Base-by-base conservation (phyloP, 2,888 invertebrate genomes). In the Stenotaenia linearis region DNA sequence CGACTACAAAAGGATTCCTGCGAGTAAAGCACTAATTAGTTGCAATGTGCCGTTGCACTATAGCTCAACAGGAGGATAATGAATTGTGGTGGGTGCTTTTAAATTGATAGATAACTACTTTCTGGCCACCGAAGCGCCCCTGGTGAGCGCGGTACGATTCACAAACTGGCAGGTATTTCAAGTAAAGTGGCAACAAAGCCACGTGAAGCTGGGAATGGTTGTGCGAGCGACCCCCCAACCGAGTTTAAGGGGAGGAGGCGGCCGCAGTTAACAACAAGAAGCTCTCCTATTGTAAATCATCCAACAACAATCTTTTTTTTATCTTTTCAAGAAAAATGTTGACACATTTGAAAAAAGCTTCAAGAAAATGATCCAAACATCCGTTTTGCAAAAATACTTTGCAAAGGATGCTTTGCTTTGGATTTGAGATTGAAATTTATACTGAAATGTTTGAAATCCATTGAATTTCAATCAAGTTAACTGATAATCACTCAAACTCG, bases 61-160 rank as follows among this genome's bases (percentile, higher is more conserved):
- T 56, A 56, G 56, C 56, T 56, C 56, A 56, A 56, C 56, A 56
- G 56, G 56, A 56, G 56, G 18, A 56, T 56, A 56, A 56, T 56
- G 56, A 56, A 56, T 56, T 56, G 56, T 56, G 56, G 56, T 56
- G 56, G 56, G 56, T 56, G 56, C 56, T n/a, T 56, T 56, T 56
- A 56, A 56, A 56, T 56, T 56, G 56, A 56, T 56, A 56, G 56
- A 56, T 56, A 56, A 56, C 56, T 56, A 56, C 56, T 56, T 56
- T 18, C 56, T 21, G 23, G 56, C 56, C 56, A 15, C 56, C 18
- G 56, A 18, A 18, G 56, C 56, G 56, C 56, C 56, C 56, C 56
- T 56, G 56, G 56, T 56, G 56, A 56, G 56, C 56, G 56, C 56
- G 56, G 56, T 56, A 18, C 18, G 56, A 56, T 56, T 56, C 56